Evolutionary conservation across 2,113 vertebrate species (phyloP).

Genomic region (Misgurnus anguillicaudatus): DNA sequence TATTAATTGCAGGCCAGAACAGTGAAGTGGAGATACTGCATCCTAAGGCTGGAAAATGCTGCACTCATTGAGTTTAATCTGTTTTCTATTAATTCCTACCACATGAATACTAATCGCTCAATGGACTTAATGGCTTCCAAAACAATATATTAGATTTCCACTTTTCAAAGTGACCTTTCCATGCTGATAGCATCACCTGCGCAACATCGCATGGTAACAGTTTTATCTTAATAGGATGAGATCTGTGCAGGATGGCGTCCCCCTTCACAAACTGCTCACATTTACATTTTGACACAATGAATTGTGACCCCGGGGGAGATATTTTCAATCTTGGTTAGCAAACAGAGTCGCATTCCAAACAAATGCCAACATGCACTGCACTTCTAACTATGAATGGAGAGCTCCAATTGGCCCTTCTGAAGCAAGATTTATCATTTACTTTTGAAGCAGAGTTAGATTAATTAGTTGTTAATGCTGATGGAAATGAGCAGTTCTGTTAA

Average conservation of each 20-base stretch:
- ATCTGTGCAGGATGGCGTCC: conserved; percentile 24
- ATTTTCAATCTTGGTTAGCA: conserved; percentile 62
- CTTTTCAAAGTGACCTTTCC: conserved; percentile 76
- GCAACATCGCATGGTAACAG: conserved; percentile 68
- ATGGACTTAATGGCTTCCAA: conserved; percentile 72
- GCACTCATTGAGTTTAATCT: conserved; percentile 73
- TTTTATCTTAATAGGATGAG: conserved; percentile 48
- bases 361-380: conserved; percentile 20
- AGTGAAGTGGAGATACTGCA: conserved; percentile 64
- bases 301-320: conserved; percentile 42
- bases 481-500: neutral
- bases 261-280: conserved; percentile 43
- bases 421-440: conserved; percentile 22
- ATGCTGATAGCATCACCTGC: conserved; percentile 73
- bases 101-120: conserved; percentile 77
- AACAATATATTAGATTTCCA: conserved; percentile 76
- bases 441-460: conserved; percentile 19
- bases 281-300: conserved; percentile 48
- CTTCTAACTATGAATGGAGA: conserved; percentile 6
- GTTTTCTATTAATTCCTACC: conserved; percentile 73
- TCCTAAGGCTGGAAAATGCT: conserved; percentile 69
- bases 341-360: conserved; percentile 31
- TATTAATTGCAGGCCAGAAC: conserved; percentile 68
- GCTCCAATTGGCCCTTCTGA: neutral
- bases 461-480: conserved; percentile 32